These are phyloP conservation scores for Gulo gulo DNA, from an alignment of 2,113 vertebrate species.

Conservation along the genomic window DNA sequence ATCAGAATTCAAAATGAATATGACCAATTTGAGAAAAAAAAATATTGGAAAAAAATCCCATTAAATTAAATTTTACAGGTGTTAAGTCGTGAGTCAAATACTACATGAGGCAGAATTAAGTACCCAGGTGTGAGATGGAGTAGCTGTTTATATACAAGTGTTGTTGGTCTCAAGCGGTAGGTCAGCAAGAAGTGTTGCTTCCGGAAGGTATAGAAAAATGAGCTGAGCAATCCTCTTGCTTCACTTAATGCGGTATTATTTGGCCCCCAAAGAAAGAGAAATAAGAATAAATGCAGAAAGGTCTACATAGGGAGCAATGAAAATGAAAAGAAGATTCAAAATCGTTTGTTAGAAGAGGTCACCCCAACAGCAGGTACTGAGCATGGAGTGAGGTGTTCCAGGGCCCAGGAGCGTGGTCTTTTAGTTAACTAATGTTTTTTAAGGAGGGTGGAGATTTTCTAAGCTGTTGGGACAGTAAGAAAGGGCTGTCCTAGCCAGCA, in stretches of 20 bases:
- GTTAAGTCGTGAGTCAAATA: background rate
- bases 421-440: background rate
- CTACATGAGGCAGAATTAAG: background rate
- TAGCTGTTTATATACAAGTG: background rate
- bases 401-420: background rate
- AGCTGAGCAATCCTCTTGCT: background rate
- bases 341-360: background rate
- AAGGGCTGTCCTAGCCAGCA: background rate
- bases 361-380: background rate
- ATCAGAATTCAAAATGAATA: background rate
- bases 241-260: accelerated
- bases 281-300: background rate
- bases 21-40: background rate
- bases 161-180: background rate
- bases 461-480: background rate
- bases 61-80: background rate
- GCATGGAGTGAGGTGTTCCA: background rate
- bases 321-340: background rate
- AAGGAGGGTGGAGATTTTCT: background rate
- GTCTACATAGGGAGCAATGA: background rate
- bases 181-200: background rate
- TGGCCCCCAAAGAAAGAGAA: background rate
- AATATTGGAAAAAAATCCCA: background rate
- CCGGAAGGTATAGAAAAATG: background rate
- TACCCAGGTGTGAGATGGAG: background rate